Evolutionary conservation across 30 jellyfish, hydroid and myxozoan species (phyloP).

Genomic region (Nemopilema nomurai): DNA sequence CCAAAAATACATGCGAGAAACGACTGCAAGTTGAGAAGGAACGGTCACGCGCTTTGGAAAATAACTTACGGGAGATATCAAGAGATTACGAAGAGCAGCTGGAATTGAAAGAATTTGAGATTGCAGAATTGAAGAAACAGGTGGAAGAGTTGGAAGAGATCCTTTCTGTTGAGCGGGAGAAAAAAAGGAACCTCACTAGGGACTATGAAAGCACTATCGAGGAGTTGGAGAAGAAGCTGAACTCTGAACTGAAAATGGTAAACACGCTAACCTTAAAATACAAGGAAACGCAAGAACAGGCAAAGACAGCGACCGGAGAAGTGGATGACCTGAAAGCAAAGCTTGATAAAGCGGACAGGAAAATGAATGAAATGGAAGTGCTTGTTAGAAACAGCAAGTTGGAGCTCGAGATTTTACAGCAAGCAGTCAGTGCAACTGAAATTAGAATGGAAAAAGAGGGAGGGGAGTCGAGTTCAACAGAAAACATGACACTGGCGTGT

Average conservation of each 20-base stretch:
- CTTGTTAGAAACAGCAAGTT: conserved; percentile 46
- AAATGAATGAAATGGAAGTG: conserved; percentile 64
- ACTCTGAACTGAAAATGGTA: conserved; percentile 36
- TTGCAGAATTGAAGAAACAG: conserved; percentile 37
- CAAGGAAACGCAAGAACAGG: conserved; percentile 26
- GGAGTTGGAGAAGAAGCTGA: conserved; percentile 43
- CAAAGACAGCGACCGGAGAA: conserved; percentile 6
- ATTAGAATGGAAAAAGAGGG: conserved; percentile 1
- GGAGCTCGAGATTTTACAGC: conserved; percentile 48
- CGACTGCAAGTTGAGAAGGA: conserved; percentile 10
- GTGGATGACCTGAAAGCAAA: conserved; percentile 2
- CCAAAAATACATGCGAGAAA: conserved; percentile 4
- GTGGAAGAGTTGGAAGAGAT: conserved; percentile 33
- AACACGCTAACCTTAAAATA: conserved; percentile 19
- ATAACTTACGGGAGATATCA: conserved; percentile 17
- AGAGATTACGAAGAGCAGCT: conserved; percentile 25
- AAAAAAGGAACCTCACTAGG: not conserved
- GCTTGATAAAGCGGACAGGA: conserved; percentile 45
- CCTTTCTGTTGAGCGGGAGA: conserved; percentile 33
- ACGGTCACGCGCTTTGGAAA: conserved; percentile 7
- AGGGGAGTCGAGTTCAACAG: not conserved
- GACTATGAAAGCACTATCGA: conserved; percentile 45
- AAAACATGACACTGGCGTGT: no score
- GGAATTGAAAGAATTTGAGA: conserved; percentile 34
- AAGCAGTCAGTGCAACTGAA: conserved; percentile 46